These are phyloP conservation scores for Acridotheres tristis DNA, from an alignment of 2,797 vertebrate genomes.

Conservation along the genomic window DNA sequence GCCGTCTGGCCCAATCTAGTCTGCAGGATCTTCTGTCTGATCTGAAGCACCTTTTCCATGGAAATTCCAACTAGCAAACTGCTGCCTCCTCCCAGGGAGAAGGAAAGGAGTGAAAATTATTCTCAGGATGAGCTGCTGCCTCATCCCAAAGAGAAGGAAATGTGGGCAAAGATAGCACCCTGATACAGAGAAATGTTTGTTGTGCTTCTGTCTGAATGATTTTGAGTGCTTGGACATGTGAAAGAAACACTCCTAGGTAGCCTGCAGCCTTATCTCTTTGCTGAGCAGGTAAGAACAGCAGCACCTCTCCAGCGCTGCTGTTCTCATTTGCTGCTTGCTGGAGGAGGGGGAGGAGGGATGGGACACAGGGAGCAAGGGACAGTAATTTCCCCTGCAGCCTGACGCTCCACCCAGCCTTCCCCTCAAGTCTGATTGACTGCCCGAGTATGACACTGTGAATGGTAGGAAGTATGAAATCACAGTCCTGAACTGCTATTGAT, in stretches of 20 bases:
- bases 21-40: background rate
- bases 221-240: background rate
- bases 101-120: background rate
- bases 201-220: background rate
- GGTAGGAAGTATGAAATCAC: background rate
- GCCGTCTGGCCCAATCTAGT: background rate
- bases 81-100: background rate
- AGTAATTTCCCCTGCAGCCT: background rate
- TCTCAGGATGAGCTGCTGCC: background rate
- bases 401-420: background rate
- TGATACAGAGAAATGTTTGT: background rate
- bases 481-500: background rate
- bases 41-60: background rate
- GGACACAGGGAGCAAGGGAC: background rate
- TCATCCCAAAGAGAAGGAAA: background rate
- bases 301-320: background rate
- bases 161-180: background rate
- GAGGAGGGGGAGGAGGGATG: accelerated
- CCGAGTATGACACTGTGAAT: background rate
- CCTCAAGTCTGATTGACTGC: background rate
- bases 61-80: background rate
- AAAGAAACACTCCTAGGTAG: background rate
- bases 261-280: background rate
- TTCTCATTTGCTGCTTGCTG: background rate
- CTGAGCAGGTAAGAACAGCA: background rate